A percentile compares a stretch with the other conserved stretches of the same genome.
Evolutionary conservation across 1,140 invertebrate genomes (phyloP).

Genomic region (Parapsyche elsis): DNA sequence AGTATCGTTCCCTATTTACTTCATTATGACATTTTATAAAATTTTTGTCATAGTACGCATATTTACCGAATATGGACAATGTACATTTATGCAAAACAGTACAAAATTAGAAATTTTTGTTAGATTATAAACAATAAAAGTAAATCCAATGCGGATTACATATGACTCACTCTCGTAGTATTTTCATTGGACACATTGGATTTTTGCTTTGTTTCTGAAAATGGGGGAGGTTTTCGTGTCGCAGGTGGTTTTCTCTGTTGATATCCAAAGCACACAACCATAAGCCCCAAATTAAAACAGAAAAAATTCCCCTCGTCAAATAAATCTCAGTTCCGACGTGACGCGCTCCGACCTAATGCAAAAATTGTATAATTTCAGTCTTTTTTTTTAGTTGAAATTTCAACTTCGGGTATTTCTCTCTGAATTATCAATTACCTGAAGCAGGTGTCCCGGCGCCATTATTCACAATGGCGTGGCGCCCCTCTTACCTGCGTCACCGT

Average conservation of each 20-base stretch:
- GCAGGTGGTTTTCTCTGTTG: neutral
- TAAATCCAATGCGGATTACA: too few species aligned
- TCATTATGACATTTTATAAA: too few species aligned
- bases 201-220: too few species aligned
- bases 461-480: neutral
- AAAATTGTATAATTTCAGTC: neutral
- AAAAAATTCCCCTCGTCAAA: neutral
- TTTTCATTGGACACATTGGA: too few species aligned
- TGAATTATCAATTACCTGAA: slow-evolving; percentile 29
- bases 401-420: neutral
- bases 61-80: too few species aligned
- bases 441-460: slow-evolving; percentile 22
- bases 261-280: neutral
- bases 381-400: neutral
- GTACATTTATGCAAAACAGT: too few species aligned
- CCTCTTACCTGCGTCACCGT: neutral
- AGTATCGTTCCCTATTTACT: too few species aligned
- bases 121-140: too few species aligned
- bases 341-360: neutral
- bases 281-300: neutral
- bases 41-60: too few species aligned
- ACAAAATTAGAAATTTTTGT: too few species aligned
- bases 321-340: neutral
- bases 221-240: neutral
- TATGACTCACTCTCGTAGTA: too few species aligned